These are phyloP conservation scores for Prunella himalayana DNA, from an alignment of 2,113 vertebrate species.

Conservation along the genomic window DNA sequence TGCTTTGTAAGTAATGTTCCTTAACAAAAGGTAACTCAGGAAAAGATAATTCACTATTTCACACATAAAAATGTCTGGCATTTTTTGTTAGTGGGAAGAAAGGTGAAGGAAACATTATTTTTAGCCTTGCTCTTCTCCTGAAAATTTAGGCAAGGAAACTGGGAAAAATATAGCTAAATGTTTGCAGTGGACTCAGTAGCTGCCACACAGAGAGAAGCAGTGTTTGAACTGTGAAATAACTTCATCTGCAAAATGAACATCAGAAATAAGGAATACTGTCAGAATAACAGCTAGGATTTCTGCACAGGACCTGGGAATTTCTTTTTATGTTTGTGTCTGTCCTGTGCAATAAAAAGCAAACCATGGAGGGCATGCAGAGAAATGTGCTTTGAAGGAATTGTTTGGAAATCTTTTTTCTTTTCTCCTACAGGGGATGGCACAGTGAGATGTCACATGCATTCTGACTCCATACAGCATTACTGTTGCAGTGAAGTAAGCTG, in stretches of 20 bases:
- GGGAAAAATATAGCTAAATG: slow-evolving; percentile 14
- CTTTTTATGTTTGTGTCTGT: neutral
- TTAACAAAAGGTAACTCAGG: neutral
- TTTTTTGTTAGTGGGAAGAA: neutral
- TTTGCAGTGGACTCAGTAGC: neutral
- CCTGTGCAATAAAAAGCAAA: neutral
- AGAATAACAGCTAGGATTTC: neutral
- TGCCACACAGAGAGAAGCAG: neutral
- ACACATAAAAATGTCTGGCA: neutral
- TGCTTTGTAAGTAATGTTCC: neutral
- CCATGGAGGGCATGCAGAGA: neutral
- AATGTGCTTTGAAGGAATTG: neutral
- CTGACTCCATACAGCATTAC: neutral
- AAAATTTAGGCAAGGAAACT: neutral
- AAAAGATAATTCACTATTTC: neutral
- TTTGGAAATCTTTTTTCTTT: neutral
- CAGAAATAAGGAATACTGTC: neutral
- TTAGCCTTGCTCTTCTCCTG: neutral
- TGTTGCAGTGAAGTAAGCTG: neutral
- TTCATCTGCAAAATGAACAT: neutral
- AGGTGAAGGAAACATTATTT: neutral
- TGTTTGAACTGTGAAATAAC: neutral
- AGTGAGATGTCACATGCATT: neutral
- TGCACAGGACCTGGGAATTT: neutral
- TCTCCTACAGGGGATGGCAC: neutral